Evolutionary conservation across 2,797 vertebrate genomes (phyloP), one percentile per base, ranked within the genome.

Genomic region (Coilia nasus): DNA sequence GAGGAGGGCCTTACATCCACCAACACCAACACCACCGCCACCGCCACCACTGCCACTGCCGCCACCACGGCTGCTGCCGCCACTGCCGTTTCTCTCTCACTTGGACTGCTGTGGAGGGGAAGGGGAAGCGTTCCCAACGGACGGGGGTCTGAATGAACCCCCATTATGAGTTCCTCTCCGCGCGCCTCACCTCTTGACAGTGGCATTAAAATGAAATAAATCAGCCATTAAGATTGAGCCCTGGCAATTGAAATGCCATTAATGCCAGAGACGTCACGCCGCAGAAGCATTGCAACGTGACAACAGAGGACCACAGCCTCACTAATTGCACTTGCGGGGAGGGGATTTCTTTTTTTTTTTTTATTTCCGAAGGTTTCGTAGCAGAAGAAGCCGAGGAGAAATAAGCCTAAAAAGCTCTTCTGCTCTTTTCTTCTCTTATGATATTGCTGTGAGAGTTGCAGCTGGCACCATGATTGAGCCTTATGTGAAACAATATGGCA

Each of bases 131-230:
- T 94, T 96, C 92, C 93, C 89, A 82, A 89, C 86, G 91, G 93
- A 94, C 90, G 54, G 54, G 81, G 71, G 31, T 41, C 89, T 90
- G 93, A 93, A 93, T 91, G 90, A 90, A 89, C 90, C 88, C 89
- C 92, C 92, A 94, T 95, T 94, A 95, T 93, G 93, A 82, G 86
- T 89, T 82, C 89, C 92, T 86, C 93, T 91, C 91, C 89, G 83
- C 84, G 89, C 90, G 93, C 93, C 92, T 90, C 92, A 92, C 92
- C 93, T 93, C 93, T 90, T 95, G 94, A 96, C 95, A 95, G 93
- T 94, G 93, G 93, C 94, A 96, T 95, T 96, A 95, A 95, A 96
- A 95, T 94, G 93, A 95, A 95, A 96, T 96, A 95, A 96, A 96
- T 96, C 94, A 95, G 94, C 94, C 94, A 95, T 95, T 95, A 94